Evolutionary conservation across 2,888 invertebrate species (phyloP), one percentile per base, ranked within the genome.

Genomic region (Meandrusa payeni): DNA sequence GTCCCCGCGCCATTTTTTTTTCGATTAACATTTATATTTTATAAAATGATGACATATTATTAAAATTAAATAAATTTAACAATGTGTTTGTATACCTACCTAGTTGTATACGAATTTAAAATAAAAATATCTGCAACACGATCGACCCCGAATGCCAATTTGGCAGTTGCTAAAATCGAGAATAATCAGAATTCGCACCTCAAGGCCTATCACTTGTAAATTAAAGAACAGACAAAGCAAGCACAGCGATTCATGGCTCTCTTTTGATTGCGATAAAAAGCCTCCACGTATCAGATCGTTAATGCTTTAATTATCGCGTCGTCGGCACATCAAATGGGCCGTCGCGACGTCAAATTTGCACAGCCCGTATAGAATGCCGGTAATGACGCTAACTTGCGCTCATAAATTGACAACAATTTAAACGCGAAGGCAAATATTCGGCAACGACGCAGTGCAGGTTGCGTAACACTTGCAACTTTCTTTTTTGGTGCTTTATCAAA

Each of bases 231-330:
- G 53, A 52, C 51, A 39, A 41, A 28, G 39, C 64, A 69, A 69
- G 63, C 70, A 53, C 64, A 65, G 66, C 68, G 64, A 59, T 66
- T 70, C 72, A 77, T 75, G 77, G 64, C 66, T 61, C 61, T 64
- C 60, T 73, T 66, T 70, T 73, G 70, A 70, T 71, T 67, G 65
- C 65, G 74, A 80, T 80, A 77, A 80, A 76, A 78, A 73, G 61
- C 66, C 69, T 69, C 67, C 64, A 47, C 48, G 51, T 51, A 75
- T 66, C 64, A 65, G 68, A 61, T 63, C 69, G 71, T 77, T 74
- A 74, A 72, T 70, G 71, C 66, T 64, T 67, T 78, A 76, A 81
- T 81, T 79, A 81, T 72, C 75, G 63, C 67, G 60, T 57, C 59
- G 64, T 55, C 61, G 58, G 55, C 48, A 70, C 68, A 76, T 80